Base-by-base conservation (phyloP, 2,888 invertebrate genomes). In the Spodoptera exigua region DNA sequence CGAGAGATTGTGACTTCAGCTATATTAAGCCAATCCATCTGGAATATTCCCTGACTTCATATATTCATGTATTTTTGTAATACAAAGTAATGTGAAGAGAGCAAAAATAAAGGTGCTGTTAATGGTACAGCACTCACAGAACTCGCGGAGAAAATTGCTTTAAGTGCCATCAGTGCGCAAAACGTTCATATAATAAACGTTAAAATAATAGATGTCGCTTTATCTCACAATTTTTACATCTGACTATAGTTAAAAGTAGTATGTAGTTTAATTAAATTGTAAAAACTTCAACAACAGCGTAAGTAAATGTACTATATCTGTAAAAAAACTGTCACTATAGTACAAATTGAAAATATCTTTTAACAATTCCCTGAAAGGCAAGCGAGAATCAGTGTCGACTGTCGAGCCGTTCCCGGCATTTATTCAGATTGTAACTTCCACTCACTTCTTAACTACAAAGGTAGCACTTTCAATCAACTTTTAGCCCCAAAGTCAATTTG, bases 391-490 rank as follows among this genome's bases (percentile, higher is more conserved):
- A n/a, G n/a, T n/a, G n/a, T n/a, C n/a, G 49, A 45, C 49, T 48
- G n/a, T n/a, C 18, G 37, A 62, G 34, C 36, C 16, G 21, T 67
- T 35, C 37, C 7, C 11, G 17, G 21, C 36, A 18, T 14, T n/a
- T 39, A n/a, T 51, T 51, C 16, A 48, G 70, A 54, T 70, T 62
- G 17, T 34, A 21, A 18, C 18, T 36, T n/a, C 9, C 34, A 36
- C 13, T 37, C 34, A 18, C 12, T 34, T 43, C 27, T 37, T 35
- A 41, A 46, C 43, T 43, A 60, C 14, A 60, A 53, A 51, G 49
- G 43, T 59, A 60, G 48, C 59, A 68, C 49, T 60, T 55, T 47
- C 67, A 69, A 66, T 69, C 73, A 60, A 72, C 58, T 72, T 66
- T 66, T 47, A 40, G 51, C 27, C 16, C 12, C 37, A 40, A 60